These are phyloP conservation scores for Chionoecetes opilio DNA, from an alignment of 1,140 invertebrate species.

Conservation along the genomic window DNA sequence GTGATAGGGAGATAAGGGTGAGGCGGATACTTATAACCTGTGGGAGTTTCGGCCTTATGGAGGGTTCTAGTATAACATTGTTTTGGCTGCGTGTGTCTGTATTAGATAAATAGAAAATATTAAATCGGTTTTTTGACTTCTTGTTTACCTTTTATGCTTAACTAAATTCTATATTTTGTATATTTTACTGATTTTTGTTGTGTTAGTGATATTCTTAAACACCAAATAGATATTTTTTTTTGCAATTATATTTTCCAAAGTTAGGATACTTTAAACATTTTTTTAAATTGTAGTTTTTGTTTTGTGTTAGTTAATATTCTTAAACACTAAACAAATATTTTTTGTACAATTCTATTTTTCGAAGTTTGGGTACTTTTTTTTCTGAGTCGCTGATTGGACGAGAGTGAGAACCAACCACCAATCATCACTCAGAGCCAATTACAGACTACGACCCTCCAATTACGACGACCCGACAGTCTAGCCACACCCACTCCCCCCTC, in stretches of 20 bases:
- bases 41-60: not conserved
- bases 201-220: no score
- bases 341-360: not conserved
- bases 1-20: not conserved
- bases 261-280: no score
- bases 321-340: no score
- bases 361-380: not conserved
- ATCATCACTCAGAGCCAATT: conserved; percentile 19
- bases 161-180: no score
- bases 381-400: not conserved
- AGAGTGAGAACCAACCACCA: not conserved
- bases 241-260: not conserved
- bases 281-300: no score
- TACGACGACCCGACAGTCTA: not conserved
- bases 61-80: not conserved
- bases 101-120: not conserved
- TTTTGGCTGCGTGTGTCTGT: not conserved
- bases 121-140: no score
- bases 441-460: not conserved
- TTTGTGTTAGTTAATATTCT: no score
- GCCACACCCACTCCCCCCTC: not conserved
- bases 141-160: no score
- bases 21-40: not conserved
- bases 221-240: not conserved
- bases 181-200: no score